Conservation (phyloP, 2,888 invertebrate species). For the Lepidonotus clava region DNA sequence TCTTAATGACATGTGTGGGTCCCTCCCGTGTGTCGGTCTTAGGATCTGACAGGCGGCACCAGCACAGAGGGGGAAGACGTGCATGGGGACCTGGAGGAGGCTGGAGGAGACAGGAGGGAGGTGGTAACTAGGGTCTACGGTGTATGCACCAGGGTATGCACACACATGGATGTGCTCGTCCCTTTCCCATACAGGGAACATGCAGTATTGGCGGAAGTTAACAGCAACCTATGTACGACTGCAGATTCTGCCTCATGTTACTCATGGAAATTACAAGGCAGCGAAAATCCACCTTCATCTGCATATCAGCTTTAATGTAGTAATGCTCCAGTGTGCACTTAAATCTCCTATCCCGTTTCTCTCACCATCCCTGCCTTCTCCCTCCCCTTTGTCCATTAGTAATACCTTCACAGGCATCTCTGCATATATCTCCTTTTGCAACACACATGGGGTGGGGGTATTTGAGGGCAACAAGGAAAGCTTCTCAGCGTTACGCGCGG, state of each 20-base stretch:
- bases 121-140: neutral
- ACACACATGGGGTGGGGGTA: neutral
- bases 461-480: neutral
- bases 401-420: neutral
- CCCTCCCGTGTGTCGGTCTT: neutral
- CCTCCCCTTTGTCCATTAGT: neutral
- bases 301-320: neutral
- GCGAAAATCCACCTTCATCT: no score
- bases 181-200: no score
- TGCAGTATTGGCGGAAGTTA: neutral
- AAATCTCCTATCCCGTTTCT: neutral
- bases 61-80: neutral
- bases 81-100: neutral
- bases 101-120: neutral
- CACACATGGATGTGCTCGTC: slow-evolving; percentile 15
- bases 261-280: no score
- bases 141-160: neutral
- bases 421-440: neutral
- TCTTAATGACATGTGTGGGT: neutral
- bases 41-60: neutral
- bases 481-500: no score
- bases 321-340: neutral
- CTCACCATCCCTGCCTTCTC: neutral
- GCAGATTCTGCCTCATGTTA: neutral
- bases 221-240: neutral